Evolutionary conservation across 1,140 invertebrate genomes (phyloP).

Genomic region (Sipha flava): DNA sequence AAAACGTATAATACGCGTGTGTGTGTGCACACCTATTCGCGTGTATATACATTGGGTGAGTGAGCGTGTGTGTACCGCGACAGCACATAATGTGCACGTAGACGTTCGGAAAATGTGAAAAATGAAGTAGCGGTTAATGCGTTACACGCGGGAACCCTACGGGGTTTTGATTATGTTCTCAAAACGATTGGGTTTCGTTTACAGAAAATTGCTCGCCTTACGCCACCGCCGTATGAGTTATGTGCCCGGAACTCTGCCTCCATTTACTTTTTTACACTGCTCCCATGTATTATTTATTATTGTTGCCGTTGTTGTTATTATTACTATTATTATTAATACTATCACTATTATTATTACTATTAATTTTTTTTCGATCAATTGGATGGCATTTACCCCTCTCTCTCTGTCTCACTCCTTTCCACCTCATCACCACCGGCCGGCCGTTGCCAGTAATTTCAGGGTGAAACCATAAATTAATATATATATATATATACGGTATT

Average conservation of each 20-base stretch:
- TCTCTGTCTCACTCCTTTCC: no score
- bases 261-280: background rate
- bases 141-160: constrained; percentile 24
- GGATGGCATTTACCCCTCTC: constrained; percentile 9
- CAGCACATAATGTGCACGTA: constrained; percentile 10
- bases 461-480: constrained; percentile 27
- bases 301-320: background rate
- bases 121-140: constrained; percentile 33
- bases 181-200: constrained; percentile 32
- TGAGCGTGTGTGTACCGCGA: background rate
- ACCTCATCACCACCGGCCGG: background rate
- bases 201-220: constrained; percentile 29
- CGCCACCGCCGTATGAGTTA: constrained; percentile 10
- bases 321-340: constrained; percentile 10
- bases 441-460: background rate
- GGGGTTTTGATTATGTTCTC: constrained; percentile 32
- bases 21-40: background rate
- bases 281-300: background rate
- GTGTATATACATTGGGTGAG: background rate
- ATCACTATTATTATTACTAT: constrained; percentile 10
- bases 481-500: no score
- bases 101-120: constrained; percentile 31
- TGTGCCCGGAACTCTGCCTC: constrained; percentile 29
- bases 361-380: constrained; percentile 23
- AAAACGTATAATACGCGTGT: background rate